Conservation (phyloP, 2,113 vertebrate species). For the Scytalopus superciliaris region DNA sequence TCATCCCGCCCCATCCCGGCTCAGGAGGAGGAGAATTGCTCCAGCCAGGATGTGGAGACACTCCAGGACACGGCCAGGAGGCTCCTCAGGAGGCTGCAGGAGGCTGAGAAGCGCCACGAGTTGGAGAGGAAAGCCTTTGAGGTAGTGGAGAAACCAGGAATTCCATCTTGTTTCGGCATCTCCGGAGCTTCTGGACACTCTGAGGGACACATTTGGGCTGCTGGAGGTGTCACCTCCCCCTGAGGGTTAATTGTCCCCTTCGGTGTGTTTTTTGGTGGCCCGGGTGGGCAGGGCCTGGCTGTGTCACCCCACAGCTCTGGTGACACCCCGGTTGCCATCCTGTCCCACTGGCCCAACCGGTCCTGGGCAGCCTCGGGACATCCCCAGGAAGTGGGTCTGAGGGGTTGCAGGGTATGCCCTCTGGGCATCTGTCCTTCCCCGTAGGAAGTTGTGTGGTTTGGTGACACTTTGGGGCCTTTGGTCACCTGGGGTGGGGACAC, state of each 20-base stretch:
- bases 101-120: slow-evolving; percentile 82
- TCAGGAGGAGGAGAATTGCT: slow-evolving; percentile 43
- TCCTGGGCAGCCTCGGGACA: neutral
- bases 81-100: slow-evolving; percentile 81
- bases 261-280: neutral
- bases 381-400: neutral
- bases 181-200: neutral
- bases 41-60: slow-evolving; percentile 75
- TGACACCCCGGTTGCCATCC: neutral
- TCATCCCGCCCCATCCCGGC: neutral
- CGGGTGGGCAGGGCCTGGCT: neutral
- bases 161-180: neutral
- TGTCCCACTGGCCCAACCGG: neutral
- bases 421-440: neutral
- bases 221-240: neutral
- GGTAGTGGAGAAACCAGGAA: slow-evolving; percentile 59
- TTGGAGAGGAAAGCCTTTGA: slow-evolving; percentile 82
- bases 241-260: neutral
- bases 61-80: slow-evolving; percentile 82
- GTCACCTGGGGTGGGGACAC: no score
- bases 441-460: accelerated
- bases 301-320: neutral
- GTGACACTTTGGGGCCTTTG: neutral
- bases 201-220: neutral
- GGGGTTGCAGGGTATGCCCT: neutral